Conservation (phyloP, 2,113 vertebrate species). For the Myiagra hebetior region DNA sequence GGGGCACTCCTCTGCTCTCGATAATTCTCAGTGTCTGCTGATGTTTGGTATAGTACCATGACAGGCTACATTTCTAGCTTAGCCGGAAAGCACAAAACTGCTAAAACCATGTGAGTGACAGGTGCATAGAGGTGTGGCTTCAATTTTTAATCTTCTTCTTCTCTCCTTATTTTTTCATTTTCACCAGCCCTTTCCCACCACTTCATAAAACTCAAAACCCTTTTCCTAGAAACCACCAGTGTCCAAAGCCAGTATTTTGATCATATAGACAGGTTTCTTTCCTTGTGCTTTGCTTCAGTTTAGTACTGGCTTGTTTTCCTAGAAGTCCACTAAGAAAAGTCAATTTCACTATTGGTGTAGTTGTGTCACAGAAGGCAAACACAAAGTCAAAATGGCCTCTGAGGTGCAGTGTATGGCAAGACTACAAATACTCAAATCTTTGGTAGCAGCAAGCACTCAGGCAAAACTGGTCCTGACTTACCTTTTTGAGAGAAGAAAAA, state of each 20-base stretch:
- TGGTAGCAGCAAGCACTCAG: background rate
- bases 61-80: background rate
- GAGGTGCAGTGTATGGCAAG: background rate
- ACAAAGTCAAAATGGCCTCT: background rate
- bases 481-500: background rate
- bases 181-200: background rate
- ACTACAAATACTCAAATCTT: background rate
- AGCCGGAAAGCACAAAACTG: background rate
- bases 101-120: background rate
- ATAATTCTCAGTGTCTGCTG: background rate
- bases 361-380: background rate
- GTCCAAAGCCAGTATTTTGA: background rate
- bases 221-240: background rate
- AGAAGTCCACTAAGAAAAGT: background rate
- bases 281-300: background rate
- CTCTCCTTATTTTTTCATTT: background rate
- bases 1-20: background rate
- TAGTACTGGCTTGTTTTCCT: background rate
- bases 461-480: background rate
- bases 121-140: background rate
- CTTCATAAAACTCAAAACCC: background rate
- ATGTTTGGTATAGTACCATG: background rate
- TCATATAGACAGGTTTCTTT: background rate
- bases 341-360: background rate
- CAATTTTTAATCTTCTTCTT: background rate